Evolutionary conservation across 2,888 invertebrate genomes (phyloP), one percentile per base, ranked within the genome.

Genomic region (Lycocerus yunnanus): DNA sequence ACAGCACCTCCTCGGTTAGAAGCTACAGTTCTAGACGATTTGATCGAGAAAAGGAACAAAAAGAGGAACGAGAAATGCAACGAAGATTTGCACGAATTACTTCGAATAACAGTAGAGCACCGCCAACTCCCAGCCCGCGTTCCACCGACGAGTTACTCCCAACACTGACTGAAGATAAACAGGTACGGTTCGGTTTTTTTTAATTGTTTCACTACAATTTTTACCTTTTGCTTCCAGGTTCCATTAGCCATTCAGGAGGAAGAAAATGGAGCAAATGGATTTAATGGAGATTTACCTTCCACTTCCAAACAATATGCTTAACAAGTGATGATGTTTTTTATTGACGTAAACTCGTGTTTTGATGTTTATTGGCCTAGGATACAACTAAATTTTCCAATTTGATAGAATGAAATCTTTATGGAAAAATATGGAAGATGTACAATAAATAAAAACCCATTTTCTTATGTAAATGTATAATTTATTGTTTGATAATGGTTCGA

Each of bases 131-230:
- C 76, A 95, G 95, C 80, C 95, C 95, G 73, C 94, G 94, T 87
- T 95, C 95, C 69, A 93, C 94, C 77, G 95, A 95, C 87, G 95
- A 95, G 87, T 90, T 95, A 84, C 89, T 95, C 84, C 95, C 95
- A 76, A 91, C 94, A 81, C 91, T 94, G 83, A 92, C 93, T 87
- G 95, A 95, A 88, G 92, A 92, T 83, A 92, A 93, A 89, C 94
- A 94, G 90, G 93, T 93, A 88, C 74, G 43, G n/a, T 21, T 10
- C 1, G 11, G 3, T 43, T 66, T 43, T n/a, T 8, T 24, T 13
- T 3, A 14, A n/a, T n/a, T n/a, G n/a, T 15, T 4, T 43, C 16
- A 16, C 20, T 21, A 21, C 10, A 66, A 11, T 21, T 21, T 20
- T 13, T 6, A 27, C 15, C 14, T 21, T n/a, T 5, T 71, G 63